Percentiles rank a stretch among this genome's conserved stretches.
Evolutionary conservation across 2,888 invertebrate genomes (phyloP).

Genomic region (Acrobasis repandana): DNA sequence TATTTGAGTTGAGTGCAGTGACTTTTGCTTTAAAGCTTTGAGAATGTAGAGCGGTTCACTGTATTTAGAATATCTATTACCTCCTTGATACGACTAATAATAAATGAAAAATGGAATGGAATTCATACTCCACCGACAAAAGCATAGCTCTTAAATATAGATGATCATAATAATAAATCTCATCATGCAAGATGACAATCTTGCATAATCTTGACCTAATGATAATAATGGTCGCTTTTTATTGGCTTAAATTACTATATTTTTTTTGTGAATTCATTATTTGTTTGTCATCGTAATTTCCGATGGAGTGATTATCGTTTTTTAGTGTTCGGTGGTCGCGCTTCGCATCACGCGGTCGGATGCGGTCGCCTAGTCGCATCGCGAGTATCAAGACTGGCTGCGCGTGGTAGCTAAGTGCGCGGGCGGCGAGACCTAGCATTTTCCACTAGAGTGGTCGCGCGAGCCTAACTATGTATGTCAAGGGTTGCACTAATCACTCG

Average conservation of each 20-base stretch:
- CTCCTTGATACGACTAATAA: too few species aligned
- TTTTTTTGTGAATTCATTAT: neutral
- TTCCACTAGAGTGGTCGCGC: constrained; percentile 75
- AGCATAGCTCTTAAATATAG: too few species aligned
- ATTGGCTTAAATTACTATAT: neutral
- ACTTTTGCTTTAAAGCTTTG: constrained; percentile 2
- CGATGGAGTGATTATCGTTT: constrained; percentile 3
- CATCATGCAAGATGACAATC: too few species aligned
- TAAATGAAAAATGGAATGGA: too few species aligned
- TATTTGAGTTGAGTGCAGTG: neutral
- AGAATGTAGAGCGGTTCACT: constrained; percentile 10
- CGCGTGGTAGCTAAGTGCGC: constrained; percentile 38
- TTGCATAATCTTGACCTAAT: too few species aligned
- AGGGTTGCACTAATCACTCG: constrained; percentile 75
- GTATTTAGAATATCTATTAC: too few species aligned
- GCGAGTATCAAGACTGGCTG: constrained; percentile 28
- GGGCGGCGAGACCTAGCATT: constrained; percentile 70
- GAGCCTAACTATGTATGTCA: constrained; percentile 73
- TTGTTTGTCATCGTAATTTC: neutral
- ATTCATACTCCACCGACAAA: too few species aligned
- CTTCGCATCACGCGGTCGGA: neutral
- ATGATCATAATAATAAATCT: too few species aligned
- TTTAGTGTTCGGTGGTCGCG: neutral
- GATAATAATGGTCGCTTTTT: too few species aligned
- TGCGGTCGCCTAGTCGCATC: neutral